A percentile compares a stretch with the other conserved stretches of the same genome.
Evolutionary conservation across 2,888 invertebrate genomes (phyloP).

Genomic region (Notocelia uddmanniana): DNA sequence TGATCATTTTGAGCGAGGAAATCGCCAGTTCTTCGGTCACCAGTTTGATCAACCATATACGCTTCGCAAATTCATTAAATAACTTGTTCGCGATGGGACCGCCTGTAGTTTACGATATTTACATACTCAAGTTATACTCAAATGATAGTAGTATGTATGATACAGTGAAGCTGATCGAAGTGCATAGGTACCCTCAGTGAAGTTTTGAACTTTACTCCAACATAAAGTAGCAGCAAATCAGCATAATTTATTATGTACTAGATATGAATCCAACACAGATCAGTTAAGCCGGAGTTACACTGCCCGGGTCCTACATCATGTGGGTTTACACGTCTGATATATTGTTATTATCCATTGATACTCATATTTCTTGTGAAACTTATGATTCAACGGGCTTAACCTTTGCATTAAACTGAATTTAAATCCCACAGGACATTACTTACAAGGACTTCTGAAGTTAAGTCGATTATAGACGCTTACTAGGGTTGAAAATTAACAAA

Average conservation of each 20-base stretch:
- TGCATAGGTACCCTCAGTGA: not conserved
- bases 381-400: conserved; percentile 56
- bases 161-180: not conserved
- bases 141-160: too few species aligned
- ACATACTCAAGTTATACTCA: too few species aligned
- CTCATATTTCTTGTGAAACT: conserved; percentile 59
- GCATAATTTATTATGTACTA: conserved; percentile 31
- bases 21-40: too few species aligned
- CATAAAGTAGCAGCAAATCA: not conserved
- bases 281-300: conserved; percentile 52
- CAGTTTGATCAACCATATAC: too few species aligned
- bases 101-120: too few species aligned
- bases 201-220: not conserved
- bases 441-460: conserved; percentile 26
- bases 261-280: conserved; percentile 49
- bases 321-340: conserved; percentile 51
- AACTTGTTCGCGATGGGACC: too few species aligned
- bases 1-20: not conserved
- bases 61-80: too few species aligned
- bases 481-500: too few species aligned
- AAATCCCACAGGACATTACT: conserved; percentile 49
- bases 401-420: conserved; percentile 52
- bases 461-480: conserved; percentile 10
- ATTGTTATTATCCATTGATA: conserved; percentile 48
- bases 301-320: conserved; percentile 50